Evolutionary conservation across 2,113 vertebrate species (phyloP).

Genomic region (Malurus alboscapulatus): DNA sequence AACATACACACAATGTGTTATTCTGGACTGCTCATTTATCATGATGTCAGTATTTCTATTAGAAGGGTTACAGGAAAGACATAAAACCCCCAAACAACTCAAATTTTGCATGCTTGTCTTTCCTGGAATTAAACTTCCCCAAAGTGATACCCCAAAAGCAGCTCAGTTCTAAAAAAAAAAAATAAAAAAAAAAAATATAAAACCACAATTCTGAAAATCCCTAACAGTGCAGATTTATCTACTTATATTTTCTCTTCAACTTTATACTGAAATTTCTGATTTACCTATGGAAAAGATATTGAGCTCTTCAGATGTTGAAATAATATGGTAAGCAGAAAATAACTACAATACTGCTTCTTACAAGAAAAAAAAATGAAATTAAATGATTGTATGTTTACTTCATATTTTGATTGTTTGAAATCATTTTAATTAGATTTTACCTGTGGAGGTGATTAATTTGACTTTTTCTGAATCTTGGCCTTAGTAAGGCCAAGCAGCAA

Average conservation of each 20-base stretch:
- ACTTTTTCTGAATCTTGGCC: neutral
- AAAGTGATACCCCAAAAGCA: neutral
- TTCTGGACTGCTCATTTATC: neutral
- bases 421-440: neutral
- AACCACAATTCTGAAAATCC: rapidly evolving
- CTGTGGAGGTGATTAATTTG: neutral
- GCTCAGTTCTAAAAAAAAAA: neutral
- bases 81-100: neutral
- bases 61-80: rapidly evolving
- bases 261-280: neutral
- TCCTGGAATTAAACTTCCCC: neutral
- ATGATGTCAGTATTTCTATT: neutral
- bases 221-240: neutral
- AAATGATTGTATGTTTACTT: neutral
- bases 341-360: neutral
- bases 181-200: neutral
- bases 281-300: neutral
- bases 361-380: neutral
- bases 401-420: neutral
- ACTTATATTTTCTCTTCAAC: neutral
- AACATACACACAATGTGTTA: neutral
- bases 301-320: neutral
- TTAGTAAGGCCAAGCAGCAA: neutral
- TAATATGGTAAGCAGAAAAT: neutral
- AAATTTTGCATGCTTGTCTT: neutral